Percentiles rank a stretch among this genome's conserved stretches.
Evolutionary conservation across 2,888 invertebrate genomes (phyloP).

Genomic region (Melanotus villosus): DNA sequence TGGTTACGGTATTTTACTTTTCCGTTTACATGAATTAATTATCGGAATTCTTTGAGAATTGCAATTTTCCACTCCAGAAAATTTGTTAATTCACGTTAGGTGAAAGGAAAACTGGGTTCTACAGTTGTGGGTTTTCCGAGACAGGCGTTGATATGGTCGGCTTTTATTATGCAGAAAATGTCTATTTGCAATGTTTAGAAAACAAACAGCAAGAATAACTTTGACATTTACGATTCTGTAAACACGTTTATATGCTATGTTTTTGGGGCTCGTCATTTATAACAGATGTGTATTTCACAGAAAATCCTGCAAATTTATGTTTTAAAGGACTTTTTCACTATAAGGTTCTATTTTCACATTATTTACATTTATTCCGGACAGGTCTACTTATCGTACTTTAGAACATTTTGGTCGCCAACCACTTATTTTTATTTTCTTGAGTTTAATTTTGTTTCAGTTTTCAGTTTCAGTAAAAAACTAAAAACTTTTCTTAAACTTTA

Average conservation of each 20-base stretch:
- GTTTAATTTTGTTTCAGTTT: no score
- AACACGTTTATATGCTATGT: background rate
- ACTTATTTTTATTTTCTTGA: no score
- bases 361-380: no score
- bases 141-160: background rate
- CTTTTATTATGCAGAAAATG: background rate
- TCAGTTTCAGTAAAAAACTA: no score
- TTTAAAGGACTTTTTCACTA: no score
- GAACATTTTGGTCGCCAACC: no score
- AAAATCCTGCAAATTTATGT: no score
- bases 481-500: no score
- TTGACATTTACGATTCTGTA: background rate
- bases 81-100: slow-evolving; percentile 8
- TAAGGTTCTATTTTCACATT: no score
- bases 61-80: slow-evolving; percentile 18
- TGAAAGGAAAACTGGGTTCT: slow-evolving; percentile 1
- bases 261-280: background rate
- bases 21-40: slow-evolving; percentile 27
- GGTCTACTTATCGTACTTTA: no score
- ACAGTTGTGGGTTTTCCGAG: slow-evolving; percentile 13
- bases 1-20: background rate
- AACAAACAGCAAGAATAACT: background rate
- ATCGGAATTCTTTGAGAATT: slow-evolving; percentile 24
- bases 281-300: background rate
- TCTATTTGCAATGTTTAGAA: background rate